Evolutionary conservation across 2,113 vertebrate species (phyloP), one percentile per base, ranked within the genome.

Genomic region (Tupaia chinensis): DNA sequence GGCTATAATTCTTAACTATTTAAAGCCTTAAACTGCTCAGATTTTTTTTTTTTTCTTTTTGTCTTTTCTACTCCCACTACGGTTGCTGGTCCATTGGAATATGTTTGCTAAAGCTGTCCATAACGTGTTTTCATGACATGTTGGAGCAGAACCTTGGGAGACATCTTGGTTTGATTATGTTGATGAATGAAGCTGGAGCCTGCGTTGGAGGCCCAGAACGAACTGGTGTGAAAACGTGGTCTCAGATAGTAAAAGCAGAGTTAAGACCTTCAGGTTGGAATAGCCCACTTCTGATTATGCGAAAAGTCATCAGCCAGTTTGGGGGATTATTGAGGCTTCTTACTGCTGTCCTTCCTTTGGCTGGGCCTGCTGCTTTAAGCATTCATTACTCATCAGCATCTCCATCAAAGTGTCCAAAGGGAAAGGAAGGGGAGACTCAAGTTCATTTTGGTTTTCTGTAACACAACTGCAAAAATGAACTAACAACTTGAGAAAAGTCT

Each of bases 1-100:
- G 97, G 96, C 98, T 97, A 94, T 98, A 97, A 92, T 94, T 98
- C 98, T 98, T 97, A 97, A 98, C 98, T 98, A 1, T 97, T 98
- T 97, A 54, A 97, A 97, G 90, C 70, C 97, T 96, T 97, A 63
- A 94, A 58, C 74, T 0, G 0, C 79, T 1, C 16, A 81, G 22
- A 1, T 3, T 0, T 72, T 3, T 34, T 61, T 88, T 92, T 53
- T 23, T 56, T 29, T 15, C 9, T 32, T 8, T 56, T 23, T 7
- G 63, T 8, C 7, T 11, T 78, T 90, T 81, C 54, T 56, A 54
- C 9, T 82, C 0, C 93, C 91, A 4, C 1, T 0, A 0, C 79
- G 2, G 74, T 96, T 98, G 98, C 96, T 95, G 77, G 16, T 94
- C 83, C 74, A 17, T 96, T 96, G 93, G 92, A 69, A 70, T 95